Conservation (phyloP, 2,888 invertebrate species). For the Maniola hyperantus region DNA sequence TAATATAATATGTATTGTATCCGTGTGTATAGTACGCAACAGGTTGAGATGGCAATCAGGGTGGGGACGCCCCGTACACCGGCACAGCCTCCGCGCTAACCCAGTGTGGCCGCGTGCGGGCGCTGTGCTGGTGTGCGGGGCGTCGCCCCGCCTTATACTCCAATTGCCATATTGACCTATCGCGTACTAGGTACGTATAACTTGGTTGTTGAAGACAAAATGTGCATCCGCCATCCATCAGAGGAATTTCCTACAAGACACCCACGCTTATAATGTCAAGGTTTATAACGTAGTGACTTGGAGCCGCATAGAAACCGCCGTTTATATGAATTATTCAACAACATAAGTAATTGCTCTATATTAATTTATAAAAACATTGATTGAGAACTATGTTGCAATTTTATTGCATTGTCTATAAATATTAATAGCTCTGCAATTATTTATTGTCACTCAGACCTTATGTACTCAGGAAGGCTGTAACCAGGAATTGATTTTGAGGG, state of each 20-base stretch:
- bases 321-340: conserved; percentile 11
- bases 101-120: no score
- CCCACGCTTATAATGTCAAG: conserved; percentile 20
- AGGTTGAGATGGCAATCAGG: no score
- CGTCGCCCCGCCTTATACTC: no score
- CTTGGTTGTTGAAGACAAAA: conserved; percentile 4
- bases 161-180: no score
- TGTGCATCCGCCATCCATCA: background rate
- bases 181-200: no score
- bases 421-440: background rate
- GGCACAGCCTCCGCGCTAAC: no score
- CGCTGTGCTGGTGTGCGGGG: no score
- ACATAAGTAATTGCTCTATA: background rate
- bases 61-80: no score
- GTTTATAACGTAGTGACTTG: background rate
- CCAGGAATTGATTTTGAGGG: no score
- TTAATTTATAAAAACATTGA: background rate
- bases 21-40: no score
- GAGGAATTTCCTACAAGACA: conserved; percentile 10
- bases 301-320: conserved; percentile 9
- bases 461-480: background rate
- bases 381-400: conserved; percentile 14
- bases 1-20: no score
- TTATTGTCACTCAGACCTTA: background rate
- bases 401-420: background rate